Percentiles rank a stretch among this genome's conserved stretches.
Evolutionary conservation across 2,797 vertebrate species (phyloP).

Genomic region (Cichlasoma orientale): DNA sequence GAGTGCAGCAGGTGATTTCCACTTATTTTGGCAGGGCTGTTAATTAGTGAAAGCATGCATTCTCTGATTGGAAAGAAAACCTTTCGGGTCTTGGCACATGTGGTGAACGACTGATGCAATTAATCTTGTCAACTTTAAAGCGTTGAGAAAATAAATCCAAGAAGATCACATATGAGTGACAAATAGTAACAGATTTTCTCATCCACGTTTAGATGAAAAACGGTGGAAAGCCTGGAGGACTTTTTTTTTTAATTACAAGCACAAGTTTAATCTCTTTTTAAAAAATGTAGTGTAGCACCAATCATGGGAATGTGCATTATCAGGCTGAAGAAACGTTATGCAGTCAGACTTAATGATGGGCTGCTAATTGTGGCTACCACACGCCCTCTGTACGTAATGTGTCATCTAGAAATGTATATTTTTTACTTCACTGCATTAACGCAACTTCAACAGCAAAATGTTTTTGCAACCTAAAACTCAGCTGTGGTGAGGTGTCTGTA

Average conservation of each 20-base stretch:
- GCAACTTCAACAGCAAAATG: neutral
- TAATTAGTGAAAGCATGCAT: conserved; percentile 33
- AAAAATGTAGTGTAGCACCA: neutral
- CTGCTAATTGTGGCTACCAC: neutral
- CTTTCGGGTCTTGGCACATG: neutral
- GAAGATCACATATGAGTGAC: neutral
- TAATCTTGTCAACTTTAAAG: neutral
- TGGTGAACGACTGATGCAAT: neutral
- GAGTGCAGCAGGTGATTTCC: conserved; percentile 8
- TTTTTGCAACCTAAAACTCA: neutral
- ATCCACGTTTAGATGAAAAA: neutral
- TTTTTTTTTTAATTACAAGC: neutral
- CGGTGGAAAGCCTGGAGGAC: neutral
- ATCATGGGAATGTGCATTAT: neutral
- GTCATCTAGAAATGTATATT: neutral
- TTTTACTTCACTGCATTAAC: neutral
- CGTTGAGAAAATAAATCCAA: neutral
- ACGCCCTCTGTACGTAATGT: neutral
- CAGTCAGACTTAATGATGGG: neutral
- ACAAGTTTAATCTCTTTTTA: neutral
- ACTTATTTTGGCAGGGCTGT: neutral
- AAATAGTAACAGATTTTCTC: neutral
- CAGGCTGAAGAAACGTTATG: neutral
- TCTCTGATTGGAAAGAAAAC: conserved; percentile 8
- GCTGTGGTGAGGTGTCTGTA: conserved; percentile 13